These are phyloP conservation scores for Anniella stebbinsi DNA, from an alignment of 2,797 vertebrate species.

Conservation along the genomic window DNA sequence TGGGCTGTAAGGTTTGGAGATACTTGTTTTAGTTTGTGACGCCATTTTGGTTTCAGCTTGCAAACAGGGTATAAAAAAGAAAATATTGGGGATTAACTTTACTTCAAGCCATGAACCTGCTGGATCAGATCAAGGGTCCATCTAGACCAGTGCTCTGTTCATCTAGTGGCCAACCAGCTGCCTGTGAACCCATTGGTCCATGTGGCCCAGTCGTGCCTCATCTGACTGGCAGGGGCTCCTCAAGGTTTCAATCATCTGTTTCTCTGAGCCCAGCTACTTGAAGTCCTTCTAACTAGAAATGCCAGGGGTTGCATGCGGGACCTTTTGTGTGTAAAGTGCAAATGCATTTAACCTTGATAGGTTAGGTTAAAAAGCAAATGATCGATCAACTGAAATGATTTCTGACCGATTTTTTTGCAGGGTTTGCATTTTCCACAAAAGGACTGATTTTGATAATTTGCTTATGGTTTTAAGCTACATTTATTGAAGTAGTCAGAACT, in stretches of 20 bases:
- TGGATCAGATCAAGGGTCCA: too few relatives aligned
- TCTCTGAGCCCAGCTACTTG: not conserved
- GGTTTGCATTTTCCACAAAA: not conserved
- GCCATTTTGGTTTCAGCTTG: not conserved
- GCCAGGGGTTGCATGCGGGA: not conserved
- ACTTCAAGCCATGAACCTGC: not conserved
- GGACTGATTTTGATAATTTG: not conserved
- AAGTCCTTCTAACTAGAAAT: not conserved
- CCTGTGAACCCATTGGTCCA: too few relatives aligned
- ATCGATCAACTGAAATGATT: not conserved
- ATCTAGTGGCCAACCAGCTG: too few relatives aligned
- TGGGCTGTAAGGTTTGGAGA: not conserved
- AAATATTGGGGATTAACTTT: not conserved
- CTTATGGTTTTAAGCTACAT: not conserved
- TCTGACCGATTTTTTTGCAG: not conserved
- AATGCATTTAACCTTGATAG: not conserved
- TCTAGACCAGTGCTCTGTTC: too few relatives aligned
- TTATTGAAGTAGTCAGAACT: not conserved
- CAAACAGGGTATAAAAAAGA: not conserved
- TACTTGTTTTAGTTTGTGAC: not conserved
- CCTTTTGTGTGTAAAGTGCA: not conserved
- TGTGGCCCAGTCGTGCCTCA: not conserved
- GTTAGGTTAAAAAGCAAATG: not conserved
- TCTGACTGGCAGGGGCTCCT: not conserved
- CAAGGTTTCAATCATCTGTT: not conserved